A percentile compares a stretch with the other conserved stretches of the same genome.
These are phyloP conservation scores for Lateolabrax maculatus DNA, from an alignment of 2,797 vertebrate species.

Conservation along the genomic window DNA sequence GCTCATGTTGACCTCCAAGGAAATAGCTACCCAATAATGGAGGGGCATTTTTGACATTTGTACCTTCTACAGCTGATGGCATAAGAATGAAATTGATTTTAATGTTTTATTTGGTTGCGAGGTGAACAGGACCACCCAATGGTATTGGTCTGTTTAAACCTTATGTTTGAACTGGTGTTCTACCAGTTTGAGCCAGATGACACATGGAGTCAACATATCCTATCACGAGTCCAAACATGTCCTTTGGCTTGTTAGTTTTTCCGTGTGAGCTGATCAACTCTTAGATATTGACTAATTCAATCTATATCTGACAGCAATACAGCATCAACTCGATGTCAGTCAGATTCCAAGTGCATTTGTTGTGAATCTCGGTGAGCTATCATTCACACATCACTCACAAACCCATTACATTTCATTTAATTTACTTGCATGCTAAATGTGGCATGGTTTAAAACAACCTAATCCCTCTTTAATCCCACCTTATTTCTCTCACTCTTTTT, in stretches of 20 bases:
- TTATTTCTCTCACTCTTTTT: constrained; percentile 3
- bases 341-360: background rate
- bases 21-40: background rate
- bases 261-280: background rate
- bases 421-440: background rate
- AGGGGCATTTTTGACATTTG: background rate
- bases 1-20: background rate
- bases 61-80: too few species aligned
- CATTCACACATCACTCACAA: constrained; percentile 11
- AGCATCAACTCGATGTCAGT: background rate
- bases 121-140: constrained; percentile 1
- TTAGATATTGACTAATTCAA: background rate
- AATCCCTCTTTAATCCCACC: constrained; percentile 19
- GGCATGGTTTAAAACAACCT: constrained; percentile 6
- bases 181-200: constrained; percentile 25
- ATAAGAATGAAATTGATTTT: background rate
- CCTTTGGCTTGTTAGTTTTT: background rate
- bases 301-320: background rate
- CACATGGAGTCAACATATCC: background rate
- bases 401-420: background rate
- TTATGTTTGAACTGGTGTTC: constrained; percentile 9
- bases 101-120: too few species aligned
- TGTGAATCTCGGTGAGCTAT: background rate
- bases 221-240: background rate
- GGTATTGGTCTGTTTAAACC: background rate